Percentiles rank a stretch among this genome's conserved stretches.
Conservation (phyloP, 2,797 vertebrate genomes). For the Botia kubotai region DNA sequence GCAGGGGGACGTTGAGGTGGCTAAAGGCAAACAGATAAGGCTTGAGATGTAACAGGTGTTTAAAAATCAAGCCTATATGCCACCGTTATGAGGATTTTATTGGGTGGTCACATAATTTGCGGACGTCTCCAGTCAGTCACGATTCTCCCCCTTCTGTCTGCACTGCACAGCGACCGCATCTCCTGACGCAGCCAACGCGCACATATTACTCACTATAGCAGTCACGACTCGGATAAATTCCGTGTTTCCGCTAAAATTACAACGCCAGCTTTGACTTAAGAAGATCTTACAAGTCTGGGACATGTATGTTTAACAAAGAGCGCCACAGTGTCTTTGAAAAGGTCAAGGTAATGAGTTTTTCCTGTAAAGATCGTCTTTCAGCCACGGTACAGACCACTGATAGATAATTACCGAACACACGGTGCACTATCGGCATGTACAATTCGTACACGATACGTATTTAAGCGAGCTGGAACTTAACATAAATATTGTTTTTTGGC, state of each 20-base stretch:
- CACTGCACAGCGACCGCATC: slow-evolving; percentile 94
- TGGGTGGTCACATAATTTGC: slow-evolving; percentile 86
- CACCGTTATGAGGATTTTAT: slow-evolving; percentile 81
- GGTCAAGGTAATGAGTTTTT: slow-evolving; percentile 64
- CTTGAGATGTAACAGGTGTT: slow-evolving; percentile 68
- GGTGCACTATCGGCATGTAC: slow-evolving; percentile 7
- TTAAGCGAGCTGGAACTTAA: not conserved
- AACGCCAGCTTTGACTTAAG: slow-evolving; percentile 86
- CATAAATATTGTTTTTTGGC: not conserved
- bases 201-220: slow-evolving; percentile 97
- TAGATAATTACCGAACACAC: slow-evolving; percentile 2
- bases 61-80: slow-evolving; percentile 73
- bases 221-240: slow-evolving; percentile 96
- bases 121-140: slow-evolving; percentile 96
- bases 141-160: slow-evolving; percentile 94
- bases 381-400: not conserved
- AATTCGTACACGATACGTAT: not conserved
- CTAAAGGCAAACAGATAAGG: slow-evolving; percentile 54
- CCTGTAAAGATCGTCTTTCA: slow-evolving; percentile 21
- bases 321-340: slow-evolving; percentile 69
- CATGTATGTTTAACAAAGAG: slow-evolving; percentile 76
- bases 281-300: slow-evolving; percentile 77
- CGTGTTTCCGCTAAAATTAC: slow-evolving; percentile 90
- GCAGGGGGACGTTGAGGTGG: slow-evolving; percentile 74
- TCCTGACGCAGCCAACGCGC: slow-evolving; percentile 96